phyloP scores from a whole-genome alignment of 2,888 invertebrate species.

The Andrena flavipes region DNA sequence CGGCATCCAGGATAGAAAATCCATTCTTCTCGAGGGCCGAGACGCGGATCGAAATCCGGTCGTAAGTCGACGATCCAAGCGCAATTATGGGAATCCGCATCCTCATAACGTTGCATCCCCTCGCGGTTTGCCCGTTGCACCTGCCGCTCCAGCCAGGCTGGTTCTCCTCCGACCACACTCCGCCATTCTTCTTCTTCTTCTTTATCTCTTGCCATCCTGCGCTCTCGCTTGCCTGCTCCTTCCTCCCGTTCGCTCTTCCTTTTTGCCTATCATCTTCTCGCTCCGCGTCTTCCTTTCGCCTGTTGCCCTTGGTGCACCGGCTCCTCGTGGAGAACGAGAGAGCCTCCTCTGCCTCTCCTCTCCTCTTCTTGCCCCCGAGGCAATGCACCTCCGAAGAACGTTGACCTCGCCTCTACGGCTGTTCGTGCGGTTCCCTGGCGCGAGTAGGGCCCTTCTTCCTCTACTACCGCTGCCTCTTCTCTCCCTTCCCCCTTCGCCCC shows the following conservation, averaged over 20 bases:
- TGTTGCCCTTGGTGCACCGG: slow-evolving; percentile 50
- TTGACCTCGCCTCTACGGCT: slow-evolving; percentile 77
- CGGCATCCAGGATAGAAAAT: slow-evolving; percentile 19
- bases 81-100: slow-evolving; percentile 80
- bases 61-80: slow-evolving; percentile 66
- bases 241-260: slow-evolving; percentile 42
- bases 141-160: slow-evolving; percentile 78
- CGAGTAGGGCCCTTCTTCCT: slow-evolving; percentile 52
- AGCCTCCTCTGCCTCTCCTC: slow-evolving; percentile 37
- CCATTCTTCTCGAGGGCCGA: slow-evolving; percentile 18
- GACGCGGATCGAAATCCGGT: slow-evolving; percentile 64
- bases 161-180: slow-evolving; percentile 71
- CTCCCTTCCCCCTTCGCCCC: slow-evolving; percentile 15
- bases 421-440: slow-evolving; percentile 65
- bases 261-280: slow-evolving; percentile 63
- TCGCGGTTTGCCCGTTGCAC: slow-evolving; percentile 75
- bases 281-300: slow-evolving; percentile 57
- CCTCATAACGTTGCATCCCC: slow-evolving; percentile 71
- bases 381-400: slow-evolving; percentile 82
- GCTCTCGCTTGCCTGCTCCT: not conserved
- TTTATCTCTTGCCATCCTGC: slow-evolving; percentile 40
- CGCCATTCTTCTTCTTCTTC: slow-evolving; percentile 73
- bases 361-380: slow-evolving; percentile 75
- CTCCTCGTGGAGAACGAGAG: slow-evolving; percentile 37
- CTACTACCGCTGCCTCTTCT: slow-evolving; percentile 23